Percentiles rank a stretch among this genome's conserved stretches.
Conservation (phyloP, 2,888 invertebrate species). For the Pristionchus japonicus region DNA sequence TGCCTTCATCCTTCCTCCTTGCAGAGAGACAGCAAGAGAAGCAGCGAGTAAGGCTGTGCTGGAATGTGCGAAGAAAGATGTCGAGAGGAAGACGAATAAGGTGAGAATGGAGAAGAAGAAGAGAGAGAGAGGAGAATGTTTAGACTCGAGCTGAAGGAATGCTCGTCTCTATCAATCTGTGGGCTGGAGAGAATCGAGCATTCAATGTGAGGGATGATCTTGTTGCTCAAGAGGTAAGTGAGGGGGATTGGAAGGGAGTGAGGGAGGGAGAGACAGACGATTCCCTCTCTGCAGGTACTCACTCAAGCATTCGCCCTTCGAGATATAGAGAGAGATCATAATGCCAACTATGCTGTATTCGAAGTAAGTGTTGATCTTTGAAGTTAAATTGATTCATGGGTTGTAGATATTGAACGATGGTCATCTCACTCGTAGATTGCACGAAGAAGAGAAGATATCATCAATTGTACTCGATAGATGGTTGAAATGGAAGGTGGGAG, state of each 20-base stretch:
- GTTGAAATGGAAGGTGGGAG: constrained; percentile 38
- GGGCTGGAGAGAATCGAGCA: constrained; percentile 70
- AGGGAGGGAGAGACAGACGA: no score
- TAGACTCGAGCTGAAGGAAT: constrained; percentile 63
- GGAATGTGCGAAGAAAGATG: constrained; percentile 51
- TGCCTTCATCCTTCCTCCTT: not conserved
- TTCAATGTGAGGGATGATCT: constrained; percentile 71
- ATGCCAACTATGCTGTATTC: constrained; percentile 64
- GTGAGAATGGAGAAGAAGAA: not conserved
- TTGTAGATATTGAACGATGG: constrained; percentile 51
- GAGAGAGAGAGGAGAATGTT: not conserved
- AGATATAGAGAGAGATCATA: constrained; percentile 12
- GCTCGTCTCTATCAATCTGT: constrained; percentile 70
- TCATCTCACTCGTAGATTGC: constrained; percentile 52
- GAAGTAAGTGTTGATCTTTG: constrained; percentile 52
- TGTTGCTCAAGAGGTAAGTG: constrained; percentile 58
- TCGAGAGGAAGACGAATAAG: constrained; percentile 47
- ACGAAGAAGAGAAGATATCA: constrained; percentile 53
- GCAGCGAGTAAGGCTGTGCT: constrained; percentile 48
- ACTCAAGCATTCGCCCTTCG: constrained; percentile 43
- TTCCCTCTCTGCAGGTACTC: constrained; percentile 29
- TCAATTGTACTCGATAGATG: constrained; percentile 52
- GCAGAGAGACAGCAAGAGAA: constrained; percentile 40
- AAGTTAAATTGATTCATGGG: not conserved
- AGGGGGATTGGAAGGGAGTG: not conserved